Conservation (phyloP, 2,888 invertebrate species). For the Amaurobius ferox region DNA sequence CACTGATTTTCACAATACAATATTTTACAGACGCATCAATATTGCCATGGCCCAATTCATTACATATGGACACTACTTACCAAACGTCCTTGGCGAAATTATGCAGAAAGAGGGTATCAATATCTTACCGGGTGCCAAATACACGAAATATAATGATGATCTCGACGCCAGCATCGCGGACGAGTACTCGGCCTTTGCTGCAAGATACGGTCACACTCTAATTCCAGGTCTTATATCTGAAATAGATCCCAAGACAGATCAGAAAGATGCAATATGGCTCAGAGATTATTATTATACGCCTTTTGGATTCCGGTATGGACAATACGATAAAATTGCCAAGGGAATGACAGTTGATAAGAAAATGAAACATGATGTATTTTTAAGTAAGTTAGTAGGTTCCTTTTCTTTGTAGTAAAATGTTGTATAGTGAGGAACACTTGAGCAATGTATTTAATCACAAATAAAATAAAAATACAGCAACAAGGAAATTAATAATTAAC, state of each 20-base stretch:
- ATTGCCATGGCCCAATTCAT: conserved; percentile 70
- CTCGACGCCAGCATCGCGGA: conserved; percentile 72
- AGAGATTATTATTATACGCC: conserved; percentile 61
- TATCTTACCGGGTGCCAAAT: conserved; percentile 78
- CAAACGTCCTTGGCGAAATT: conserved; percentile 72
- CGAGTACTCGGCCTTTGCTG: conserved; percentile 70
- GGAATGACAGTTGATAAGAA: conserved; percentile 65
- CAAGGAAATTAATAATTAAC: too few relatives aligned
- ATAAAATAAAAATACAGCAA: too few relatives aligned
- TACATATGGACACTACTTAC: conserved; percentile 72
- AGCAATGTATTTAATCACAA: too few relatives aligned
- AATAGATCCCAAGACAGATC: conserved; percentile 83
- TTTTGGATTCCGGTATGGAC: conserved; percentile 75
- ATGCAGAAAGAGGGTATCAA: conserved; percentile 73
- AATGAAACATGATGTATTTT: conserved; percentile 65
- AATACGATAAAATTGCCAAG: conserved; percentile 76
- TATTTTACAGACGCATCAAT: conserved; percentile 61
- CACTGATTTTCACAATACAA: not conserved
- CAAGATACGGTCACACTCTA: conserved; percentile 64
- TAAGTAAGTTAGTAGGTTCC: conserved; percentile 57
- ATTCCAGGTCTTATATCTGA: conserved; percentile 88
- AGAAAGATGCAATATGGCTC: conserved; percentile 80
- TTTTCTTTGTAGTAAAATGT: too few relatives aligned
- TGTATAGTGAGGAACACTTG: too few relatives aligned
- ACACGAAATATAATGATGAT: conserved; percentile 71